Conservation (phyloP, 2,888 invertebrate genomes). For the Dexiosoma caninum region DNA sequence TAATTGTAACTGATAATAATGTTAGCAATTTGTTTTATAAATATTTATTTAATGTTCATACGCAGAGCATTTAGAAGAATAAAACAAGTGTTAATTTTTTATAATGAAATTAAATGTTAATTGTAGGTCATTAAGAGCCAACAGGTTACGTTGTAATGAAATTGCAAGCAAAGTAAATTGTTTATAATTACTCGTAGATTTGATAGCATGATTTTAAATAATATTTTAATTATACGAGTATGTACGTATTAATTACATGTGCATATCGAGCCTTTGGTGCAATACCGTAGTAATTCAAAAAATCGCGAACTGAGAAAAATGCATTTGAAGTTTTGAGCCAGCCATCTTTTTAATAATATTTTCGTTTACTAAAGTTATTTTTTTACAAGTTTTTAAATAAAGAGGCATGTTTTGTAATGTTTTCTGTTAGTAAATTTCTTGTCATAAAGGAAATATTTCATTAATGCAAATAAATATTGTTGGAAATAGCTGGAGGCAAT, state of each 20-base stretch:
- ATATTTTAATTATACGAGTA: background rate
- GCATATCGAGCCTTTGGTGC: no score
- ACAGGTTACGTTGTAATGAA: constrained; percentile 2
- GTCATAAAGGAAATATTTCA: no score
- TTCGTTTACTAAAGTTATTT: no score
- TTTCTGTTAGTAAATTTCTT: no score
- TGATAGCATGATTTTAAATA: background rate
- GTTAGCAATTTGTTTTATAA: constrained; percentile 29
- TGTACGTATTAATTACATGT: background rate
- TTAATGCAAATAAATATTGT: no score
- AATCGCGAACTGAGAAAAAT: no score
- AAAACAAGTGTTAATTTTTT: constrained; percentile 37
- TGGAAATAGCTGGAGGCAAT: no score
- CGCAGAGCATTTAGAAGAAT: background rate
- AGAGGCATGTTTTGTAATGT: no score
- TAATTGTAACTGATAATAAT: constrained; percentile 24
- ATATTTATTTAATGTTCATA: background rate
- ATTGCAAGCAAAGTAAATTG: background rate
- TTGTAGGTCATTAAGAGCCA: constrained; percentile 14
- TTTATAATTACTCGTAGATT: constrained; percentile 9
- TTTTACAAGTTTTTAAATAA: no score
- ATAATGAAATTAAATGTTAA: constrained; percentile 10
- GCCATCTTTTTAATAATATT: no score
- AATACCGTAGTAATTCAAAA: no score
- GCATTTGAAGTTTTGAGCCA: no score